A percentile compares a stretch with the other conserved stretches of the same genome.
These are phyloP conservation scores for Platalea minor DNA, from an alignment of 2,797 vertebrate genomes.

Conservation along the genomic window DNA sequence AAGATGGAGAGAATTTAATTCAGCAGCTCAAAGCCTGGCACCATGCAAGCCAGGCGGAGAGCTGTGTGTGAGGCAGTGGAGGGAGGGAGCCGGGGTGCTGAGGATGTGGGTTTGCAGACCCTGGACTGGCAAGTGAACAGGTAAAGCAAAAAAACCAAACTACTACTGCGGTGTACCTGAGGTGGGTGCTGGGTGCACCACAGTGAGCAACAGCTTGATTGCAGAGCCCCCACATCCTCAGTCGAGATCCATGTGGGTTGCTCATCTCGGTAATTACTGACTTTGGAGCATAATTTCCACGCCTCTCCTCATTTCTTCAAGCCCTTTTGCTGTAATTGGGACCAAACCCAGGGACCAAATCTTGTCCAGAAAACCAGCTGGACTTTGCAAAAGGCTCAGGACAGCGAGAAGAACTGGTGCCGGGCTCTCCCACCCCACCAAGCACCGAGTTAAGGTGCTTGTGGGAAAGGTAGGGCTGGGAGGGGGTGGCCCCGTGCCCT, in stretches of 20 bases:
- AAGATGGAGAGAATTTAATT: not conserved
- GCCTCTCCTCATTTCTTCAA: rapidly evolving
- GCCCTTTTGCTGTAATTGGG: not conserved
- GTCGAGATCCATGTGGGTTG: rapidly evolving
- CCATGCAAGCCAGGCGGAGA: rapidly evolving
- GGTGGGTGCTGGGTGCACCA: not conserved
- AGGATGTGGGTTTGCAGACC: not conserved
- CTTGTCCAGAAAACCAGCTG: not conserved
- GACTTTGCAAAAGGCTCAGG: not conserved
- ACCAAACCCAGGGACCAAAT: not conserved
- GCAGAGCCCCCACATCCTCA: not conserved
- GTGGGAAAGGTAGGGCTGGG: not conserved
- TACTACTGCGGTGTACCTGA: not conserved
- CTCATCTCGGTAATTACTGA: not conserved
- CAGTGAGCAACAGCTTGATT: not conserved
- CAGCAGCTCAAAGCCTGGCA: not conserved
- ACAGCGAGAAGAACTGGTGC: not conserved
- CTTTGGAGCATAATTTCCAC: not conserved
- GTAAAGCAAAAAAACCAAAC: not conserved
- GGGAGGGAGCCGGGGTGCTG: not conserved
- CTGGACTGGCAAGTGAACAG: not conserved
- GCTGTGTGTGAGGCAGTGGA: rapidly evolving
- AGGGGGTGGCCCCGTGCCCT: not conserved
- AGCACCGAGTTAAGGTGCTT: not conserved
- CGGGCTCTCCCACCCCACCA: not conserved